A percentile compares a stretch with the other conserved stretches of the same genome.
Conservation (phyloP, 2,888 invertebrate genomes). For the Eucriotettix oculatus region DNA sequence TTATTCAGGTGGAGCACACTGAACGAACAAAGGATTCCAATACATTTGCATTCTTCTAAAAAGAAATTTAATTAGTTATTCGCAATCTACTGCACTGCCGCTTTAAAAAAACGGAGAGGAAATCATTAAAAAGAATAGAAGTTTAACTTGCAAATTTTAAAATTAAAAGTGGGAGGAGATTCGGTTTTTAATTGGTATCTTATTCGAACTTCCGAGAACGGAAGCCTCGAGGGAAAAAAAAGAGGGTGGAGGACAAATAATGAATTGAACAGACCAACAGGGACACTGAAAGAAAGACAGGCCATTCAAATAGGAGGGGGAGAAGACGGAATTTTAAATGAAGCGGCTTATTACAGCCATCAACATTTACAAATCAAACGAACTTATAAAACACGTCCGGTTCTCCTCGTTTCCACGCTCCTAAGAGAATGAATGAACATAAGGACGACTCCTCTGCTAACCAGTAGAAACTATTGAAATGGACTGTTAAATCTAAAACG, state of each 20-base stretch:
- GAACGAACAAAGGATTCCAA: not conserved
- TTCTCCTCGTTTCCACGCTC: too few relatives aligned
- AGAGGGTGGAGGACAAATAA: not conserved
- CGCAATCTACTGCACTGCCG: not conserved
- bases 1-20: not conserved
- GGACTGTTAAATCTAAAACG: too few relatives aligned
- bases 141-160: constrained; percentile 27
- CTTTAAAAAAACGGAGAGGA: constrained; percentile 20
- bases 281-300: too few relatives aligned
- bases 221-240: not conserved
- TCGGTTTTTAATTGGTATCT: not conserved
- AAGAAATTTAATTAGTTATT: not conserved
- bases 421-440: too few relatives aligned
- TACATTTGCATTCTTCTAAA: not conserved
- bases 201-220: not conserved
- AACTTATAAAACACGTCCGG: too few relatives aligned
- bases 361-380: too few relatives aligned
- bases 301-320: too few relatives aligned
- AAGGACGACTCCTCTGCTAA: too few relatives aligned
- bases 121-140: constrained; percentile 22
- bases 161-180: constrained; percentile 19
- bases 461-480: too few relatives aligned
- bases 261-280: too few relatives aligned
- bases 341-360: too few relatives aligned
- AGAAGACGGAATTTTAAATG: too few relatives aligned